Evolutionary conservation across 2,888 invertebrate genomes (phyloP).

Genomic region (Endomychus coccineus): DNA sequence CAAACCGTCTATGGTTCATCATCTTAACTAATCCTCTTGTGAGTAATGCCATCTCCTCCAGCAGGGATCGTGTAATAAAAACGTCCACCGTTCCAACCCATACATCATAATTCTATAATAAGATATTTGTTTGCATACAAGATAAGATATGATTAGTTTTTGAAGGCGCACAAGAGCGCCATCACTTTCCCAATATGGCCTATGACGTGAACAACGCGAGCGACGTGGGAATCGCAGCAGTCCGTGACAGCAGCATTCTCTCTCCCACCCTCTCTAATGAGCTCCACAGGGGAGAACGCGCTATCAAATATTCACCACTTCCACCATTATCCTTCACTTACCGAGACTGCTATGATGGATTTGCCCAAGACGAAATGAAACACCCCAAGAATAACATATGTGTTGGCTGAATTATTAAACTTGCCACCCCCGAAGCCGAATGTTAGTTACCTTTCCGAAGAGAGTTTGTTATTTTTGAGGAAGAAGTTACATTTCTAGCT

Average conservation of each 20-base stretch:
- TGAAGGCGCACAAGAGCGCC: conserved; percentile 28
- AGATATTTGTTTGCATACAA: conserved; percentile 26
- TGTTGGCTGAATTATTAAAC: conserved; percentile 26
- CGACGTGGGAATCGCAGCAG: conserved; percentile 34
- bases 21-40: no score
- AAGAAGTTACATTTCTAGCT: no score
- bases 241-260: conserved; percentile 26
- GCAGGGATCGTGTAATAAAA: no score
- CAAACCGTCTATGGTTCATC: no score
- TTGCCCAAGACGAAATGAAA: conserved; percentile 23
- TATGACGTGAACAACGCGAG: conserved; percentile 31
- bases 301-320: conserved; percentile 36
- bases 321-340: conserved; percentile 36
- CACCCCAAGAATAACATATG: conserved; percentile 28
- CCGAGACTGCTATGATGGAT: conserved; percentile 25
- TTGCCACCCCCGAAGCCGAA: no score
- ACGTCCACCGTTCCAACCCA: no score
- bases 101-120: conserved; percentile 19
- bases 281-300: conserved; percentile 29
- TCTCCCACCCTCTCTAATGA: conserved; percentile 24
- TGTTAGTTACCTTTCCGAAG: no score
- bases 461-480: no score
- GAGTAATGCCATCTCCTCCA: no score
- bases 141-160: conserved; percentile 28
- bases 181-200: conserved; percentile 29